Percentiles rank a stretch among this genome's conserved stretches.
These are phyloP conservation scores for Sipha maydis DNA, from an alignment of 2,888 invertebrate genomes.

Conservation along the genomic window DNA sequence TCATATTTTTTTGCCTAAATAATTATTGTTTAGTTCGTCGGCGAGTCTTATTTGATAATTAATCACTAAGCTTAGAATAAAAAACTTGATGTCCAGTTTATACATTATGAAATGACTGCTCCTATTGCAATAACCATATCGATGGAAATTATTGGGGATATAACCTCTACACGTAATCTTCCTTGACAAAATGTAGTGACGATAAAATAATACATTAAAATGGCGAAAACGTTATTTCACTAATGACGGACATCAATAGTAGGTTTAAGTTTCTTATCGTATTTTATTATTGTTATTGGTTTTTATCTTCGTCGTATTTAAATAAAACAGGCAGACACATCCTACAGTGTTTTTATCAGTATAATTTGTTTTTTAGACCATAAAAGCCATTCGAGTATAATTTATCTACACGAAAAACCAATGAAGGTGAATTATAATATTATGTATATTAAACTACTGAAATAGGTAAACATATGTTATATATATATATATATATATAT, in stretches of 20 bases:
- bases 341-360: conserved; percentile 2
- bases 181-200: background rate
- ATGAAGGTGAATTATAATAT: background rate
- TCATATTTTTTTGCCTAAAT: background rate
- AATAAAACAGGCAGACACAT: background rate
- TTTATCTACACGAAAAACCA: background rate
- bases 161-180: background rate
- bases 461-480: background rate
- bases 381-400: background rate
- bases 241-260: background rate
- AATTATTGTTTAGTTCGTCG: background rate
- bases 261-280: background rate
- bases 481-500: no score
- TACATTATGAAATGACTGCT: background rate
- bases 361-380: background rate
- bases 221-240: background rate
- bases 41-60: background rate
- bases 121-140: background rate
- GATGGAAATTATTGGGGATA: background rate
- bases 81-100: background rate
- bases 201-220: conserved; percentile 2
- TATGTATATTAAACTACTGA: background rate
- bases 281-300: background rate
- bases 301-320: background rate
- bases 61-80: background rate